A percentile compares a stretch with the other conserved stretches of the same genome.
Conservation (phyloP, 2,113 vertebrate species). For the Trogon melanurus region DNA sequence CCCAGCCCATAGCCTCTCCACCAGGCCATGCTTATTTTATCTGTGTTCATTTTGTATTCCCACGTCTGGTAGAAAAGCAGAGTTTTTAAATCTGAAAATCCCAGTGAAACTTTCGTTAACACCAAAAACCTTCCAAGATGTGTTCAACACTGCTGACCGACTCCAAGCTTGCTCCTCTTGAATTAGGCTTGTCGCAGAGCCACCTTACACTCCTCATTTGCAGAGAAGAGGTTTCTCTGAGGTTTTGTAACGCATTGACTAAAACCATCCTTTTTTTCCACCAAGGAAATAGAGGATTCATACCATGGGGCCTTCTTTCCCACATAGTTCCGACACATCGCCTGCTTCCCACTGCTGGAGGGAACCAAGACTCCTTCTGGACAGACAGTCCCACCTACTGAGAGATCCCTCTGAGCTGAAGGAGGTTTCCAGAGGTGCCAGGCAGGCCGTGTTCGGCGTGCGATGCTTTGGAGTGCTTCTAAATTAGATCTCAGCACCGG, state of each 20-base stretch:
- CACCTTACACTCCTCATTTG: background rate
- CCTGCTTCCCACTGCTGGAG: background rate
- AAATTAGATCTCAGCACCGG: background rate
- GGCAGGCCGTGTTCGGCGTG: background rate
- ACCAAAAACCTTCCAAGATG: background rate
- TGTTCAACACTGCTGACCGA: background rate
- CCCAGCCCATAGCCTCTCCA: background rate
- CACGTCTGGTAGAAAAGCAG: background rate
- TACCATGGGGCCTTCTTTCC: background rate
- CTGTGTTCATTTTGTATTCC: background rate
- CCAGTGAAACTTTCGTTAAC: background rate
- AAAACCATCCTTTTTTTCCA: background rate
- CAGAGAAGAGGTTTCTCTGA: background rate
- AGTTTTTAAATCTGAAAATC: background rate
- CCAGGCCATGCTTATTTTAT: background rate
- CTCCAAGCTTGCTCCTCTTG: background rate
- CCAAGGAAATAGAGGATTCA: background rate
- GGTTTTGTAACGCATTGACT: background rate
- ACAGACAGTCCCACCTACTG: background rate
- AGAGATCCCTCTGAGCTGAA: background rate
- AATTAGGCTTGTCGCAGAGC: background rate
- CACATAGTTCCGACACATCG: background rate
- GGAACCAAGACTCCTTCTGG: background rate
- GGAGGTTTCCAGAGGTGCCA: background rate
- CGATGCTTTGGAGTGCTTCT: background rate